These are phyloP conservation scores for Himantopus leucocephalus DNA, from an alignment of 2,113 vertebrate species.

Conservation along the genomic window DNA sequence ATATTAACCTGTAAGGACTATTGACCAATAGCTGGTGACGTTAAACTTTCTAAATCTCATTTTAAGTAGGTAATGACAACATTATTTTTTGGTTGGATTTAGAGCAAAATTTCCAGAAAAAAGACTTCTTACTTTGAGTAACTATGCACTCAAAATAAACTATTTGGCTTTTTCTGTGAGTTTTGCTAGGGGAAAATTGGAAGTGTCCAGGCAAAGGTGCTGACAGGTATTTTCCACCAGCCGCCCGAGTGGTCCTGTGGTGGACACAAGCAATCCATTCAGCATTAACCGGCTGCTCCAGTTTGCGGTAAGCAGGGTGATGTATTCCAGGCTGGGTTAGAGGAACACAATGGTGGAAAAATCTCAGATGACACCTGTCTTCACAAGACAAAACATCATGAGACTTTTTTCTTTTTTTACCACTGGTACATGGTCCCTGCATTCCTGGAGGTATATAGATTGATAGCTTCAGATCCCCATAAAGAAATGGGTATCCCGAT, in stretches of 20 bases:
- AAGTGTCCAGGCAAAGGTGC: neutral
- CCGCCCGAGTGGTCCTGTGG: neutral
- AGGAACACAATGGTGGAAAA: neutral
- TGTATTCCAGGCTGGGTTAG: neutral
- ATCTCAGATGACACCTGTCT: neutral
- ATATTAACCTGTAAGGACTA: neutral
- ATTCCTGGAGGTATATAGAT: neutral
- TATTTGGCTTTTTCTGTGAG: neutral
- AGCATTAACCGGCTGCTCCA: neutral
- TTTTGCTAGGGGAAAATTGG: neutral
- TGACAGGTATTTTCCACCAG: neutral
- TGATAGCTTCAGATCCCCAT: neutral
- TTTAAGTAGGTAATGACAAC: rapidly evolving
- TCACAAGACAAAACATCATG: neutral
- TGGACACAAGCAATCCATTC: neutral
- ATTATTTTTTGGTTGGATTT: neutral
- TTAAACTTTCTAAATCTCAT: neutral
- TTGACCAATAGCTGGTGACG: neutral
- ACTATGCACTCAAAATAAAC: neutral
- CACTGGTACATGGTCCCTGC: neutral
- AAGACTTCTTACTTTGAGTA: neutral
- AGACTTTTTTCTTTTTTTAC: neutral
- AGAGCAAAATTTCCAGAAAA: neutral
- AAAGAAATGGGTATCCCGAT: neutral
- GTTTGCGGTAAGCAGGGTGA: neutral